Evolutionary conservation across 1,140 invertebrate species (phyloP), one percentile per base, ranked within the genome.

Genomic region (Cotesia chilonis): DNA sequence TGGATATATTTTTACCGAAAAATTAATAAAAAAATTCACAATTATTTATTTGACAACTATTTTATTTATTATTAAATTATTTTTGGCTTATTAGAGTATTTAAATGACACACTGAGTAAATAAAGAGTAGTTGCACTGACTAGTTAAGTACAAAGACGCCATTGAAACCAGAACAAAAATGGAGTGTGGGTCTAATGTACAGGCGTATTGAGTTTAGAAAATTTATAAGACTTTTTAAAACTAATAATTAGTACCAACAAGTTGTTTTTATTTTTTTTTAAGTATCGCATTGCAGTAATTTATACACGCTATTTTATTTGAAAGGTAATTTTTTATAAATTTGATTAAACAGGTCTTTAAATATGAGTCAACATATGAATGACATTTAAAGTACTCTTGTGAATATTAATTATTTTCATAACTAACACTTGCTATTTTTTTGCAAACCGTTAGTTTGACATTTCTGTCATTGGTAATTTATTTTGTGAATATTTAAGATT

Each of bases 181-280:
- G 73, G 73, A 57, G 38, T 66, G 10, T 47, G 41, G 41, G 10
- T 47, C 41, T 63, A 14, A 35, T 51, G 7, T 55, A 68, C 63
- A 71, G 74, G 71, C 55, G 74, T 75, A 70, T 72, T 55, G 66
- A 70, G 66, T 70, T 55, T 54, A 28, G 17, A 7, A 47, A 47
- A 47, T 47, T 47, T 47, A 6, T 5, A 7, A 47, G 41, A 47
- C 3, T 47, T 47, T 9, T 10, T 47, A 9, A 47, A 47, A 47
- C 0, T 47, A 47, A 47, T 5, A 7, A 6, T 47, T 47, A 47
- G 10, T 5, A 7, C 41, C 6, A 47, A 47, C 41, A 6, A 47
- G 41, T 47, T 47, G 41, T 47, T 7, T 6, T 9, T 9, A 7
- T 47, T 47, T 47, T 47, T 47, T 47, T 47, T 9, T 47, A 47